Evolutionary conservation across 2,113 vertebrate species (phyloP).

Genomic region (Falcunculus frontatus): DNA sequence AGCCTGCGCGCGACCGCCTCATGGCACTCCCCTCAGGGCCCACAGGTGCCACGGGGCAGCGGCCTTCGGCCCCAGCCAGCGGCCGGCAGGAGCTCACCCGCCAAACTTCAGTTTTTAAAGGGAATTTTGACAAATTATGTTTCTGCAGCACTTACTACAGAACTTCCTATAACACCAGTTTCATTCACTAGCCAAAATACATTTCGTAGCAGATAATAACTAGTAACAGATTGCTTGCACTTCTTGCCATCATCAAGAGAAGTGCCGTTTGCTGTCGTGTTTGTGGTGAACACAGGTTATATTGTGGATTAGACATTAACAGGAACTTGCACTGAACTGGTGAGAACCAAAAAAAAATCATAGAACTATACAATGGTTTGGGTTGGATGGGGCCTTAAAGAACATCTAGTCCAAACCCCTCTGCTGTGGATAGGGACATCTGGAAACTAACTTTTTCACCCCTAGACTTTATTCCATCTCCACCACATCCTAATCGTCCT

Average conservation of each 20-base stretch:
- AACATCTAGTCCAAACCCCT: background rate
- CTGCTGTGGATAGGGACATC: background rate
- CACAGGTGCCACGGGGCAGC: rapidly evolving
- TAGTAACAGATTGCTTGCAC: background rate
- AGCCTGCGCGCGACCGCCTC: background rate
- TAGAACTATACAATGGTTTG: background rate
- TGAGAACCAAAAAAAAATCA: rapidly evolving
- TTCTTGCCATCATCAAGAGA: background rate
- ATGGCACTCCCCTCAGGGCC: background rate
- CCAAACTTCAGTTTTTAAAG: background rate
- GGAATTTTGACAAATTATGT: background rate
- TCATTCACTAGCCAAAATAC: background rate
- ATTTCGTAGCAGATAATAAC: background rate
- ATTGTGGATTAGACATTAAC: background rate
- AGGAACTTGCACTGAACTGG: background rate
- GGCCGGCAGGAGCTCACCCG: rapidly evolving
- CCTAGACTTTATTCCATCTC: background rate
- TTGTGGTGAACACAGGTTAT: background rate
- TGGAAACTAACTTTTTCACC: background rate
- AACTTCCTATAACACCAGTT: background rate
- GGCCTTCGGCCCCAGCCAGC: rapidly evolving
- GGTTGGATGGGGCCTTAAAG: background rate
- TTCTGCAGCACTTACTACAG: background rate
- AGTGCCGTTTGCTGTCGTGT: rapidly evolving
- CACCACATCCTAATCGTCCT: background rate